phyloP scores from a whole-genome alignment of 2,888 invertebrate species.

The Salpingus planirostris region DNA sequence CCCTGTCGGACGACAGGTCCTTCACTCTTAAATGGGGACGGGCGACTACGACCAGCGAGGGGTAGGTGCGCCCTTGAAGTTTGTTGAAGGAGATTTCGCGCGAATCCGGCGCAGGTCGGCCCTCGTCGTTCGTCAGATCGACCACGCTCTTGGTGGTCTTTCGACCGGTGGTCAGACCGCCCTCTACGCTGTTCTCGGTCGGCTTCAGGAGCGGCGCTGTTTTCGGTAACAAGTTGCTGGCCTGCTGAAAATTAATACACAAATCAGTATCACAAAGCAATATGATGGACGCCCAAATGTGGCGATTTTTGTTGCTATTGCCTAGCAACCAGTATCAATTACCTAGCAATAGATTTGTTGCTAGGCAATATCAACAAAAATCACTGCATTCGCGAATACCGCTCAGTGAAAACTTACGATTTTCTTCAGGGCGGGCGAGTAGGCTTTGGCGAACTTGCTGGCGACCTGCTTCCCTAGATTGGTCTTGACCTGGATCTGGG shows the following conservation, averaged over 20 bases:
- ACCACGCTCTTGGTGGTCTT: slow-evolving; percentile 39
- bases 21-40: slow-evolving; percentile 68
- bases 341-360: too few species aligned
- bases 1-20: slow-evolving; percentile 53
- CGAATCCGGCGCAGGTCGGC: slow-evolving; percentile 55
- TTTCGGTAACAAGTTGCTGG: too few species aligned
- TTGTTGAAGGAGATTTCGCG: slow-evolving; percentile 71
- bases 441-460: too few species aligned
- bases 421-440: too few species aligned
- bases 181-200: slow-evolving; percentile 63
- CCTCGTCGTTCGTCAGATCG: slow-evolving; percentile 55
- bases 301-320: too few species aligned
- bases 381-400: too few species aligned
- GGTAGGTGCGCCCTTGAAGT: slow-evolving; percentile 74
- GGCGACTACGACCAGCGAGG: slow-evolving; percentile 76
- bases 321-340: too few species aligned
- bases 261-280: background rate
- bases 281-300: too few species aligned
- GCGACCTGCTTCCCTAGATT: too few species aligned
- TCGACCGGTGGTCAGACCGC: slow-evolving; percentile 56
- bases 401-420: too few species aligned
- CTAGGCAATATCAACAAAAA: too few species aligned
- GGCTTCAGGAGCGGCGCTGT: slow-evolving; percentile 44
- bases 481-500: too few species aligned
- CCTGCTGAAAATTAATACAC: slow-evolving; percentile 3